Conservation (phyloP, 2,888 invertebrate genomes). For the Eupithecia abbreviata region DNA sequence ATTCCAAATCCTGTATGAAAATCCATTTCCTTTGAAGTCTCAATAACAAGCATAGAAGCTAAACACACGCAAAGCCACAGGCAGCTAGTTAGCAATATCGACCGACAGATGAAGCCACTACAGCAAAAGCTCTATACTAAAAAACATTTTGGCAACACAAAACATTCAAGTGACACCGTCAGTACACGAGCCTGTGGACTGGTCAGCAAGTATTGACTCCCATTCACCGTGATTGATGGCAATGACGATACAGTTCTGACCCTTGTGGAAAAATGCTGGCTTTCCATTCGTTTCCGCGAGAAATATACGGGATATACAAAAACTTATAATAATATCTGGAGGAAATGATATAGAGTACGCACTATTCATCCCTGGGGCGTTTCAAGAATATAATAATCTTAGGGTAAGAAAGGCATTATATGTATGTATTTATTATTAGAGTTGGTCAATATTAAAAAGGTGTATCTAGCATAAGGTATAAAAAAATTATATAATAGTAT, state of each 20-base stretch:
- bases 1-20: background rate
- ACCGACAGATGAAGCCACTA: background rate
- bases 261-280: constrained; percentile 31
- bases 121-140: background rate
- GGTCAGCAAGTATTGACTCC: constrained; percentile 43
- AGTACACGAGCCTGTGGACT: constrained; percentile 15
- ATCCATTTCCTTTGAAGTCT: background rate
- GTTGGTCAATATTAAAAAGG: too few species aligned
- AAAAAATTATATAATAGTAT: too few species aligned
- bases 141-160: constrained; percentile 13
- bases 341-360: background rate
- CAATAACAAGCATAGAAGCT: background rate
- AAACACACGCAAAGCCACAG: background rate
- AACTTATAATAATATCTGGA: background rate
- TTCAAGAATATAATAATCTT: too few species aligned
- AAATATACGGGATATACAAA: constrained; percentile 3
- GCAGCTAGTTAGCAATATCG: background rate
- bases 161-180: constrained; percentile 24
- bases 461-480: too few species aligned
- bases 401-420: too few species aligned
- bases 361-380: background rate
- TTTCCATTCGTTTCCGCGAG: constrained; percentile 21
- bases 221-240: constrained; percentile 41
- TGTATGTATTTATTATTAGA: too few species aligned
- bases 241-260: constrained; percentile 42